A percentile compares a stretch with the other conserved stretches of the same genome.
Evolutionary conservation across 2,113 vertebrate species (phyloP).

Genomic region (Tragelaphus imberbis): DNA sequence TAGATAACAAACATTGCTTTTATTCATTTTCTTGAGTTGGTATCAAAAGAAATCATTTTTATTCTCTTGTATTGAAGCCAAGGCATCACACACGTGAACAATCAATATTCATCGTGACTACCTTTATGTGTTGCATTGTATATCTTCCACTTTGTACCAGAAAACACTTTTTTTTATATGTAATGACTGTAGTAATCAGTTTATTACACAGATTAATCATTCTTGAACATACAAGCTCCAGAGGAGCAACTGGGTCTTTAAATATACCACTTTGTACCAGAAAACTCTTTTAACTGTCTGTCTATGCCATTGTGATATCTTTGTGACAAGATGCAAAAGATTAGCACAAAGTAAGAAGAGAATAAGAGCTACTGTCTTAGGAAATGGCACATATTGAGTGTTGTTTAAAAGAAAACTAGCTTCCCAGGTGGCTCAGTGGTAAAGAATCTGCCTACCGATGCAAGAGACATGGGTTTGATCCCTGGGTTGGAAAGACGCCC

Average conservation of each 20-base stretch:
- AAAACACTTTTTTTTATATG: slow-evolving; percentile 69
- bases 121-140: background rate
- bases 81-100: background rate
- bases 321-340: background rate
- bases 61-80: background rate
- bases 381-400: background rate
- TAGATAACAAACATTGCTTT: background rate
- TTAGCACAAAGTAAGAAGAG: background rate
- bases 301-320: background rate
- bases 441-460: background rate
- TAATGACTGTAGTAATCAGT: slow-evolving; percentile 94
- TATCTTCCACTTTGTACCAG: background rate
- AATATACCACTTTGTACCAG: slow-evolving; percentile 86
- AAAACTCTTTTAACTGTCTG: background rate
- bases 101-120: background rate
- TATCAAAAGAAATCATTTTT: background rate
- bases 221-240: slow-evolving; percentile 98
- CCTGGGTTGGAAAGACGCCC: background rate
- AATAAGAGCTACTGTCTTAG: background rate
- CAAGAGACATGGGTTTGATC: background rate
- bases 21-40: background rate
- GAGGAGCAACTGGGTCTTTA: slow-evolving; percentile 91
- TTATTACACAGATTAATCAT: slow-evolving; percentile 99
- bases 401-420: background rate
- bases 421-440: background rate